Conservation (phyloP, 1,140 invertebrate species). For the Lysiphlebus fabarum region DNA sequence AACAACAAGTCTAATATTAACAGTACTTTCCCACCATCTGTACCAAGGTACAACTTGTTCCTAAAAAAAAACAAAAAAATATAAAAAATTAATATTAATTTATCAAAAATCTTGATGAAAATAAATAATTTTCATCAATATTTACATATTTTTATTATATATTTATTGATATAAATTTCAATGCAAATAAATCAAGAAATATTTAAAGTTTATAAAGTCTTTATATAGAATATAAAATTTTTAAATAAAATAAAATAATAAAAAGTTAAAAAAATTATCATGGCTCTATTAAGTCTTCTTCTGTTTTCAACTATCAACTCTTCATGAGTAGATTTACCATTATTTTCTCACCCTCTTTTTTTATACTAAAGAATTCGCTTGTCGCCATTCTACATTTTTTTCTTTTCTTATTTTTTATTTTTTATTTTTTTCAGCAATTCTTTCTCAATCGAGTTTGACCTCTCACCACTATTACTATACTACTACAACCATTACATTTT, state of each 20-base stretch:
- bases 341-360: slow-evolving; percentile 19
- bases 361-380: slow-evolving; percentile 21
- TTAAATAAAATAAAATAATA: background rate
- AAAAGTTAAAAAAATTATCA: slow-evolving; percentile 27
- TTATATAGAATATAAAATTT: background rate
- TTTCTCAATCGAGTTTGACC: slow-evolving; percentile 1
- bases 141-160: too few species aligned
- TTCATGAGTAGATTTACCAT: slow-evolving; percentile 17
- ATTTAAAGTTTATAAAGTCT: slow-evolving; percentile 18
- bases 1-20: slow-evolving; percentile 46
- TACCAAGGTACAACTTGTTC: slow-evolving; percentile 54
- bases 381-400: slow-evolving; percentile 17
- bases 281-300: slow-evolving; percentile 31
- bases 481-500: too few species aligned
- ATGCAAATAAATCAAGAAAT: slow-evolving; percentile 12
- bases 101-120: too few species aligned
- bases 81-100: slow-evolving; percentile 8
- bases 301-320: slow-evolving; percentile 6
- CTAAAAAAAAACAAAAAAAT: slow-evolving; percentile 22
- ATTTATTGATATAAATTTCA: too few species aligned
- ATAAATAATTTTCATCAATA: too few species aligned
- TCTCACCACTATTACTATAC: background rate
- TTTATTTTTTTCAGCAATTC: slow-evolving; percentile 5
- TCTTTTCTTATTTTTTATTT: slow-evolving; percentile 15
- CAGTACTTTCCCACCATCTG: slow-evolving; percentile 50